A percentile compares a stretch with the other conserved stretches of the same genome.
These are phyloP conservation scores for Camelus dromedarius DNA, from an alignment of 2,113 vertebrate genomes.

Conservation along the genomic window DNA sequence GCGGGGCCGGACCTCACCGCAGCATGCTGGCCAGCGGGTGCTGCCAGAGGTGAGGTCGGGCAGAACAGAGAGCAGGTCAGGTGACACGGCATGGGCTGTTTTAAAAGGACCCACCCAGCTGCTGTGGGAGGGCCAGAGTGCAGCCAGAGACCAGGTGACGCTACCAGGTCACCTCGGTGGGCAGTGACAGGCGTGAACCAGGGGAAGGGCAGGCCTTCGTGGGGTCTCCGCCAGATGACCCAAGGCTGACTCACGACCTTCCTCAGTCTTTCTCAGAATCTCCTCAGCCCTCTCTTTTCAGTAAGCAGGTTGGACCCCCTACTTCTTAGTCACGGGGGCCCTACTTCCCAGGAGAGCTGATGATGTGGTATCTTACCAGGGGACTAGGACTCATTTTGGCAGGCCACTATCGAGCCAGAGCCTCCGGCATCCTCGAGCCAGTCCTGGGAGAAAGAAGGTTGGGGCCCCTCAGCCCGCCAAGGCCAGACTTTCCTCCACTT, in stretches of 20 bases:
- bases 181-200: neutral
- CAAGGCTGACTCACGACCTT: neutral
- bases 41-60: neutral
- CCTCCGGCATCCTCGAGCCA: neutral
- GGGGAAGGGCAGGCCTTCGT: neutral
- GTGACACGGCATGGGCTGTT: neutral
- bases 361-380: neutral
- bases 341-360: neutral
- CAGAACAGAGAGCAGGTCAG: neutral
- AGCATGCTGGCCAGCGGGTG: neutral
- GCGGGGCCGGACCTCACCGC: neutral
- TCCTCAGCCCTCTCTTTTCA: neutral
- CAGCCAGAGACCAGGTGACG: neutral
- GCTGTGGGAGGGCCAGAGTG: neutral
- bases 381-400: neutral
- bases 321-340: neutral
- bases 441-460: neutral
- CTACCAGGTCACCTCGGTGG: neutral
- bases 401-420: rapidly evolving
- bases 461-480: neutral
- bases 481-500: neutral
- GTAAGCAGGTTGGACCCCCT: neutral
- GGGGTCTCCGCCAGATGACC: neutral
- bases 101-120: neutral
- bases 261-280: neutral